A percentile compares a stretch with the other conserved stretches of the same genome.
Conservation (phyloP, 2,113 vertebrate genomes). For the Mungos mungo region DNA sequence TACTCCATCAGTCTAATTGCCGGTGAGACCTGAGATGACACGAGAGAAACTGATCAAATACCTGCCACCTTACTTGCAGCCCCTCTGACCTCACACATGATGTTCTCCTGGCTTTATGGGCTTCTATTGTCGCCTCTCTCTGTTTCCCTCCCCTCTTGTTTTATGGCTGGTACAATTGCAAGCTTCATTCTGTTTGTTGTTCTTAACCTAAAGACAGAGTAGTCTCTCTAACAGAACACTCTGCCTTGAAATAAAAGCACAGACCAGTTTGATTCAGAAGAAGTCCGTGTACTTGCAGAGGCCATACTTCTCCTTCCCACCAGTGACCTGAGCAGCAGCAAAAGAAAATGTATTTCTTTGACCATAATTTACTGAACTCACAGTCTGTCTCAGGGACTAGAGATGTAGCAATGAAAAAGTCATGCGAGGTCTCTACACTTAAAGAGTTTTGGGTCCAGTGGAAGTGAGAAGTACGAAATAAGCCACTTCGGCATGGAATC, state of each 20-base stretch:
- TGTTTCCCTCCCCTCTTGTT: slow-evolving; percentile 16
- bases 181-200: slow-evolving; percentile 55
- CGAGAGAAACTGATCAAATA: slow-evolving; percentile 66
- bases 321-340: not conserved
- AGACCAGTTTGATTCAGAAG: not conserved
- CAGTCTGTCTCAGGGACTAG: not conserved
- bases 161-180: slow-evolving; percentile 38
- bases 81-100: slow-evolving; percentile 46
- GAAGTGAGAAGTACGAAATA: not conserved
- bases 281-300: not conserved
- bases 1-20: slow-evolving; percentile 78
- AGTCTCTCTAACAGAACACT: not conserved
- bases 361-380: not conserved
- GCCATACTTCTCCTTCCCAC: not conserved
- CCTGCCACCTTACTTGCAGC: slow-evolving; percentile 43
- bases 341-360: not conserved
- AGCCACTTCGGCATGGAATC: not conserved
- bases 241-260: not conserved
- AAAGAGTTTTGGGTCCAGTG: not conserved
- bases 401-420: not conserved
- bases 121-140: slow-evolving; percentile 44
- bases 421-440: not conserved
- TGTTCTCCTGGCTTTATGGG: slow-evolving; percentile 59
- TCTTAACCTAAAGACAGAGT: slow-evolving; percentile 46
- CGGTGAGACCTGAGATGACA: slow-evolving; percentile 64